Evolutionary conservation across 1,140 invertebrate species (phyloP), one percentile per base, ranked within the genome.

Genomic region (Conopomorpha cramerella): DNA sequence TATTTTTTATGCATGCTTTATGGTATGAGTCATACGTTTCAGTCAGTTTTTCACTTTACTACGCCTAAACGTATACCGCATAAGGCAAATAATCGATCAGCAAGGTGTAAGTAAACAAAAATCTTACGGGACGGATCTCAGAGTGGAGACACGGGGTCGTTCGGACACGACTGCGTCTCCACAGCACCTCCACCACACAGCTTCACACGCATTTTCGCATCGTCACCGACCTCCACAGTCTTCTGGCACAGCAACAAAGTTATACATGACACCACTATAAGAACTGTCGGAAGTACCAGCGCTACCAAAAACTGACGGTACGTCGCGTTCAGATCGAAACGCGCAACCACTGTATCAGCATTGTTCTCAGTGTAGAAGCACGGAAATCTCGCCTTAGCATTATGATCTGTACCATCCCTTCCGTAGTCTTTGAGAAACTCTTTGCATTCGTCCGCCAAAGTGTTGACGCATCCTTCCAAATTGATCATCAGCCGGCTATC

Each of bases 51-150:
- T n/a, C n/a, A n/a, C n/a, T n/a, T n/a, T n/a, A n/a, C n/a, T n/a
- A n/a, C n/a, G n/a, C n/a, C n/a, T n/a, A n/a, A n/a, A n/a, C n/a
- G n/a, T n/a, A n/a, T n/a, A n/a, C n/a, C n/a, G n/a, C n/a, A n/a
- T n/a, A n/a, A n/a, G n/a, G n/a, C n/a, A n/a, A n/a, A n/a, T n/a
- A n/a, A n/a, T n/a, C n/a, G n/a, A n/a, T n/a, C n/a, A n/a, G n/a
- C n/a, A n/a, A n/a, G n/a, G n/a, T n/a, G n/a, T n/a, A n/a, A n/a
- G n/a, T n/a, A n/a, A n/a, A n/a, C n/a, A 29, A 44, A 41, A 30
- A 38, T 48, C 90, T 90, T 86, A 92, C 90, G 88, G 90, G 89
- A 89, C 84, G 89, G 89, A 88, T 92, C 89, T 92, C 89, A 92
- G 85, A 92, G 89, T 66, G 89, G 88, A 86, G 90, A 91, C 50